A percentile compares a stretch with the other conserved stretches of the same genome.
Conservation (phyloP, 1,140 invertebrate genomes). For the Tetragnatha versicolor region DNA sequence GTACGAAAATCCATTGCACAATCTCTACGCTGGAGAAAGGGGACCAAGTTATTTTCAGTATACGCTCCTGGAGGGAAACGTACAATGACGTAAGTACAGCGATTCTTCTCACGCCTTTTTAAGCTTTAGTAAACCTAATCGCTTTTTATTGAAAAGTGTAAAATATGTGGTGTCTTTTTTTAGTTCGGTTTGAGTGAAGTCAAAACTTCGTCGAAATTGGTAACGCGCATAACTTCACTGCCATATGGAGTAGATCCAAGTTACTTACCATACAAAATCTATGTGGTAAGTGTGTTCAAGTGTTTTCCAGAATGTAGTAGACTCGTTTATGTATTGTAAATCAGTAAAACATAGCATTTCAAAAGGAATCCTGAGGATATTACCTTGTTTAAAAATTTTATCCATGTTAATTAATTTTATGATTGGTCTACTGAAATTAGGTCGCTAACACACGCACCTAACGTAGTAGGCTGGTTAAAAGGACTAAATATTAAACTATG, state of each 20-base stretch:
- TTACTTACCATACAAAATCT: conserved; percentile 67
- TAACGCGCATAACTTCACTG: conserved; percentile 75
- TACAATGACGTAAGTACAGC: conserved; percentile 66
- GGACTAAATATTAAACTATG: no score
- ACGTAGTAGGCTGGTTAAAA: no score
- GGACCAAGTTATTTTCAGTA: conserved; percentile 78
- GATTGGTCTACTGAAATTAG: no score
- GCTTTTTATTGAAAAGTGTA: neutral
- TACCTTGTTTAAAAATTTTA: neutral
- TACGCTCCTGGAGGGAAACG: conserved; percentile 79
- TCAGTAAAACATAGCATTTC: neutral
- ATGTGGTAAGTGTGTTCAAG: conserved; percentile 43
- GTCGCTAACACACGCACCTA: no score
- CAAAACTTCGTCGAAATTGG: conserved; percentile 76
- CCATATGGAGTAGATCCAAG: conserved; percentile 76
- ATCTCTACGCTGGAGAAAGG: conserved; percentile 74
- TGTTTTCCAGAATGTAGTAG: neutral
- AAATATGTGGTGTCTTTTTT: neutral
- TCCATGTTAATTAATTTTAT: no score
- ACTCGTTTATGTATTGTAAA: no score
- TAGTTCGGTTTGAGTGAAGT: conserved; percentile 69
- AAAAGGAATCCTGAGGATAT: neutral
- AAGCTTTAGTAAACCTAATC: neutral
- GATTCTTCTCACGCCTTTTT: neutral
- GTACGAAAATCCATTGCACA: conserved; percentile 76